phyloP scores from a whole-genome alignment of 2,888 invertebrate species.

The Colostygia pectinataria region DNA sequence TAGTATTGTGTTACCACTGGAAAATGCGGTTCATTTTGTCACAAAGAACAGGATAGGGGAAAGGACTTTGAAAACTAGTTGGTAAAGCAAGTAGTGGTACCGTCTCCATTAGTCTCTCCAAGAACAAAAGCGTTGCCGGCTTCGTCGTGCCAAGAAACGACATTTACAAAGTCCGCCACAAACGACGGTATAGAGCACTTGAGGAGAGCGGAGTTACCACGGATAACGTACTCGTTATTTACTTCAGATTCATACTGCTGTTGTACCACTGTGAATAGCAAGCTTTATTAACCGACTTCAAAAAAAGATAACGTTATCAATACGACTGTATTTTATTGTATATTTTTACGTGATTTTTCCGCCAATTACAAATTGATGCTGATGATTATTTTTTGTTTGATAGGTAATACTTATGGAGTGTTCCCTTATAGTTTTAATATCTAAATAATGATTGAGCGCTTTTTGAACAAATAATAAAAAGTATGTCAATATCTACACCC shows the following conservation, averaged over 20 bases:
- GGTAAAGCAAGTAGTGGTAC: slow-evolving; percentile 46
- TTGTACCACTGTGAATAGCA: slow-evolving; percentile 88
- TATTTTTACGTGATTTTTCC: too few relatives aligned
- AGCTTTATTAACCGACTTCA: slow-evolving; percentile 7
- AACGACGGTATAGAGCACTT: slow-evolving; percentile 96
- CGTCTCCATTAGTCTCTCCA: slow-evolving; percentile 61
- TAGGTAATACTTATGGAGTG: too few relatives aligned
- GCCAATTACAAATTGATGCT: too few relatives aligned
- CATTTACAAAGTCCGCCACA: slow-evolving; percentile 95
- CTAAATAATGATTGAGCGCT: too few relatives aligned
- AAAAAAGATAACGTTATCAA: too few relatives aligned
- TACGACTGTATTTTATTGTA: too few relatives aligned
- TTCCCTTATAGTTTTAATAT: too few relatives aligned
- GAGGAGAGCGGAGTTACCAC: slow-evolving; percentile 93
- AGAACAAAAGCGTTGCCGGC: slow-evolving; percentile 81
- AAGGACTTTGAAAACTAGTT: slow-evolving; percentile 24
- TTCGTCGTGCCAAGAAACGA: slow-evolving; percentile 94
- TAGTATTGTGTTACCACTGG: slow-evolving; percentile 95
- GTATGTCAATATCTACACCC: too few relatives aligned
- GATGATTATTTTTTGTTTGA: too few relatives aligned
- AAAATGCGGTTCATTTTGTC: slow-evolving; percentile 38
- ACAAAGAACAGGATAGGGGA: slow-evolving; percentile 27
- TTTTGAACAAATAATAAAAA: too few relatives aligned
- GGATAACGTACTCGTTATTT: slow-evolving; percentile 95
- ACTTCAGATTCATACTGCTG: slow-evolving; percentile 96